Evolutionary conservation across 2,113 vertebrate species (phyloP).

Genomic region (Malaclemys terrapin): DNA sequence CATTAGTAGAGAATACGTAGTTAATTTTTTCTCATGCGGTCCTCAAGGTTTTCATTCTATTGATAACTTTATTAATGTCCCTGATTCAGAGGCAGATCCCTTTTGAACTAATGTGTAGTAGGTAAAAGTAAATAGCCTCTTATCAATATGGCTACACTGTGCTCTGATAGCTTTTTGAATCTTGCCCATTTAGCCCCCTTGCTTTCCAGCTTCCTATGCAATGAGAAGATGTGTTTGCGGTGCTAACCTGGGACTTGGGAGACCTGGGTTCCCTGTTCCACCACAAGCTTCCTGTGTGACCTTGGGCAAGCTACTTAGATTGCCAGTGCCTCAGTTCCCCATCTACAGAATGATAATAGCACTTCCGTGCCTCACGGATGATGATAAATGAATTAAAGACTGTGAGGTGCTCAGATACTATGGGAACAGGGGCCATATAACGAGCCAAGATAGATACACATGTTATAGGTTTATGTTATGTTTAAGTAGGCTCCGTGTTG

Average conservation of each 20-base stretch:
- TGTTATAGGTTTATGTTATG: neutral
- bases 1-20: no score
- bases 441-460: neutral
- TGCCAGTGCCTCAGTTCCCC: neutral
- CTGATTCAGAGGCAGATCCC: no score
- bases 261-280: neutral
- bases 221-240: neutral
- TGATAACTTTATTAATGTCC: no score
- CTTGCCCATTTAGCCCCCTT: neutral
- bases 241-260: neutral
- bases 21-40: no score
- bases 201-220: neutral
- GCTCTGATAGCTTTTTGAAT: neutral
- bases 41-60: no score
- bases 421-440: neutral
- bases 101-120: neutral
- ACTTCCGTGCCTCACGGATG: neutral
- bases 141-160: neutral
- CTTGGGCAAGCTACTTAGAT: neutral
- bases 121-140: neutral
- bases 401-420: fast-evolving
- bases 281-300: neutral
- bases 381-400: neutral
- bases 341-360: neutral
- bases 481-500: neutral